Evolutionary conservation across 1,140 invertebrate genomes (phyloP).

Genomic region (Sipha flava): DNA sequence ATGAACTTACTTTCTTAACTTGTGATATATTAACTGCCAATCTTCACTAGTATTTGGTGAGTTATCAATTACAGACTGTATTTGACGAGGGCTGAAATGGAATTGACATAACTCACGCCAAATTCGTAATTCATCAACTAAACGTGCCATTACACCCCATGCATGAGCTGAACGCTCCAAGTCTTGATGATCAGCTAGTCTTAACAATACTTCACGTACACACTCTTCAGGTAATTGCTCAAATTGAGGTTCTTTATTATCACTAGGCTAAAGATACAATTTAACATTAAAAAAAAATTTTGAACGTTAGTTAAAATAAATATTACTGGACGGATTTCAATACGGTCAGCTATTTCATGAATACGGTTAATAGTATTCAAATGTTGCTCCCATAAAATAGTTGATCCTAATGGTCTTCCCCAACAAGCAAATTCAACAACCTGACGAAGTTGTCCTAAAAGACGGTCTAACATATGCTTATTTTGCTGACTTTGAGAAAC

Average conservation of each 20-base stretch:
- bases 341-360: slow-evolving; percentile 67
- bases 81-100: slow-evolving; percentile 83
- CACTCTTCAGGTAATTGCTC: slow-evolving; percentile 89
- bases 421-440: slow-evolving; percentile 65
- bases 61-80: slow-evolving; percentile 56
- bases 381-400: slow-evolving; percentile 81
- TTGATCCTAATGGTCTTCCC: slow-evolving; percentile 79
- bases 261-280: slow-evolving; percentile 57
- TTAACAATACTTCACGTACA: slow-evolving; percentile 78
- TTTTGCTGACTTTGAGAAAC: slow-evolving; percentile 81
- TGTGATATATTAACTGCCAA: slow-evolving; percentile 66
- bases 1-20: slow-evolving; percentile 56
- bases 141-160: slow-evolving; percentile 61
- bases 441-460: slow-evolving; percentile 65
- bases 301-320: neutral
- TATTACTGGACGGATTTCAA: slow-evolving; percentile 65
- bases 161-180: slow-evolving; percentile 65
- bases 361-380: slow-evolving; percentile 73
- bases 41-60: slow-evolving; percentile 44
- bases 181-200: slow-evolving; percentile 85
- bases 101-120: slow-evolving; percentile 87
- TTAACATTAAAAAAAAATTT: slow-evolving; percentile 29
- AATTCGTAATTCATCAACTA: slow-evolving; percentile 79
- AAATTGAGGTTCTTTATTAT: slow-evolving; percentile 72
- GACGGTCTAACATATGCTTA: slow-evolving; percentile 65